A percentile compares a stretch with the other conserved stretches of the same genome.
These are phyloP conservation scores for Puma concolor DNA, from an alignment of 2,113 vertebrate genomes.

Conservation along the genomic window DNA sequence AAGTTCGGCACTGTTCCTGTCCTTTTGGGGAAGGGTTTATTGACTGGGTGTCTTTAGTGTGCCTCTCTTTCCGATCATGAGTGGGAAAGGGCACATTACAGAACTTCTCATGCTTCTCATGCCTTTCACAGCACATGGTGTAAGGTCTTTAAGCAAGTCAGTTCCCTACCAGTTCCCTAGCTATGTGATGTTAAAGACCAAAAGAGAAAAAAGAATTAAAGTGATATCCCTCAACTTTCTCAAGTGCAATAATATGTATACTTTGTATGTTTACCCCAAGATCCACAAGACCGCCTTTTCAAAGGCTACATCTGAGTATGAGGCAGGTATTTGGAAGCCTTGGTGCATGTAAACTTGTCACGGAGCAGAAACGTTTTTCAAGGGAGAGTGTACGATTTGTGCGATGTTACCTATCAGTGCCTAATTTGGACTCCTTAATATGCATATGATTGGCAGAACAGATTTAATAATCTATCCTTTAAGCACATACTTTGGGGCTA, in stretches of 20 bases:
- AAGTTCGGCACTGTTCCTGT: background rate
- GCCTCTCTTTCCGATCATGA: background rate
- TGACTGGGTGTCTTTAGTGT: background rate
- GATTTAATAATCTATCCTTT: slow-evolving; percentile 18
- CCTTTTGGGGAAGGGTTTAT: background rate
- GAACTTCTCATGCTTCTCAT: background rate
- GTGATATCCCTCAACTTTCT: background rate
- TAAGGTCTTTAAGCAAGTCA: background rate
- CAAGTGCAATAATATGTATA: background rate
- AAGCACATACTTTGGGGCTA: background rate
- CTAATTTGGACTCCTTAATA: slow-evolving; percentile 51
- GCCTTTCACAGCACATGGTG: background rate
- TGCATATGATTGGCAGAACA: background rate
- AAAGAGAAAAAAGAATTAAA: slow-evolving; percentile 1
- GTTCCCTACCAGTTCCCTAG: background rate
- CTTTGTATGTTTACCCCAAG: background rate
- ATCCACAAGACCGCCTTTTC: background rate
- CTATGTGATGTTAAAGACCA: background rate
- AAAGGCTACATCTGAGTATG: background rate
- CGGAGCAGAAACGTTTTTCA: background rate
- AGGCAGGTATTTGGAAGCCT: background rate
- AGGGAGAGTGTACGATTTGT: background rate
- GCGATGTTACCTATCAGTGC: background rate
- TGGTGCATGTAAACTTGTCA: background rate
- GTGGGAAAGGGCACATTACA: background rate